These are phyloP conservation scores for Craseonycteris thonglongyai DNA, from an alignment of 2,113 vertebrate species.

Conservation along the genomic window DNA sequence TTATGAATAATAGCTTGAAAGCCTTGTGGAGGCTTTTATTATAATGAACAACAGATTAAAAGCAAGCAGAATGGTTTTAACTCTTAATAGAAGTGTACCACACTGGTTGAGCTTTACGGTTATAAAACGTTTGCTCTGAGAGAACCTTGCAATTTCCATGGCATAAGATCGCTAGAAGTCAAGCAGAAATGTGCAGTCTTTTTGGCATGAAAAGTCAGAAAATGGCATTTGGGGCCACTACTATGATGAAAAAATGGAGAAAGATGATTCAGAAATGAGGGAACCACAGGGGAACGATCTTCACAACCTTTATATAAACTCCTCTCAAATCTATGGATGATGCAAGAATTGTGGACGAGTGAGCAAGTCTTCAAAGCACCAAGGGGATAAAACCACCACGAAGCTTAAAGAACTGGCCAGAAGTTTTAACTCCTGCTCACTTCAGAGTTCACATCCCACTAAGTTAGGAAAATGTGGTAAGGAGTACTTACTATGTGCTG, in stretches of 20 bases:
- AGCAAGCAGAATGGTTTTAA: background rate
- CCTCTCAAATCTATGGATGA: background rate
- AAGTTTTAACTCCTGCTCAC: background rate
- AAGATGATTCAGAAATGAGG: background rate
- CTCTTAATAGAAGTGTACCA: background rate
- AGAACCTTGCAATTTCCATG: background rate
- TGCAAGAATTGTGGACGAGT: background rate
- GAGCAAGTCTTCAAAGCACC: background rate
- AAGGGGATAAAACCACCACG: no score
- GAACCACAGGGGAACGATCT: background rate
- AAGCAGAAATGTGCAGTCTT: background rate
- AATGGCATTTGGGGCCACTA: background rate
- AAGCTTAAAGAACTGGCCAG: background rate
- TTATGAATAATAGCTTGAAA: background rate
- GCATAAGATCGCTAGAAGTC: background rate
- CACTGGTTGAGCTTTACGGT: background rate
- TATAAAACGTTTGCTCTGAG: background rate
- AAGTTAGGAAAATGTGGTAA: background rate
- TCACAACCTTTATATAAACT: background rate
- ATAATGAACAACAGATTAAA: background rate
- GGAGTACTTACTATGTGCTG: background rate
- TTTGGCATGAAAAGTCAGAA: background rate
- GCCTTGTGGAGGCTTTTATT: background rate
- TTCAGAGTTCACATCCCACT: background rate
- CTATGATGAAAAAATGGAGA: background rate